phyloP scores from a whole-genome alignment of 2,888 invertebrate genomes.

The Drosophila buzzatii region DNA sequence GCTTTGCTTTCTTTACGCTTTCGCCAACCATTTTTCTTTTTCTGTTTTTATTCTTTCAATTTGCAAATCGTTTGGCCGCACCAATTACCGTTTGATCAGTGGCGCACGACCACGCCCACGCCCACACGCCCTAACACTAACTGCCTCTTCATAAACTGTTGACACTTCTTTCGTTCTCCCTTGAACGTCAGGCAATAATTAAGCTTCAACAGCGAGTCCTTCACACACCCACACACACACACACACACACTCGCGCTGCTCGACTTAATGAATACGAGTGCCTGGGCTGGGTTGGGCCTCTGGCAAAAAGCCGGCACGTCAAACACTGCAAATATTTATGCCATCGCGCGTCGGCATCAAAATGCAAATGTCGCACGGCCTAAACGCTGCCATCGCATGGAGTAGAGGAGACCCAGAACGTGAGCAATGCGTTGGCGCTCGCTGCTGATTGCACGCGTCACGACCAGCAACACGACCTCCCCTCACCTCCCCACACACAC shows the following conservation, averaged over 20 bases:
- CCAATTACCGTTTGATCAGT: constrained; percentile 74
- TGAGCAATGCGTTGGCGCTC: constrained; percentile 31
- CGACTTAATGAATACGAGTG: constrained; percentile 74
- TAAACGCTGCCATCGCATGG: constrained; percentile 46
- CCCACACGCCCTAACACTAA: not conserved
- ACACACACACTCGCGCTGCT: constrained; percentile 43
- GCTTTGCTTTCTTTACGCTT: constrained; percentile 4
- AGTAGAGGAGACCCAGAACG: constrained; percentile 16
- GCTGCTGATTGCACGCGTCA: constrained; percentile 55
- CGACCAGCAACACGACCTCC: not conserved
- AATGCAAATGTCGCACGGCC: constrained; percentile 73
- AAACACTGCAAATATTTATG: constrained; percentile 82
- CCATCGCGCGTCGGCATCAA: constrained; percentile 64
- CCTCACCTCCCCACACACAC: not conserved
- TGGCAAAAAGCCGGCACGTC: constrained; percentile 51
- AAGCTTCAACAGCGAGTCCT: constrained; percentile 57
- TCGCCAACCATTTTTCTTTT: too few relatives aligned
- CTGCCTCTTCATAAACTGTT: constrained; percentile 68
- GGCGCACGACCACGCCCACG: not conserved
- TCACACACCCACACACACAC: constrained; percentile 27
- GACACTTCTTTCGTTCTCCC: constrained; percentile 55
- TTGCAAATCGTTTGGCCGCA: constrained; percentile 73
- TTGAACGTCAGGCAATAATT: constrained; percentile 67
- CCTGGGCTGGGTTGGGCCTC: not conserved
- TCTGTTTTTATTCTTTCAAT: constrained; percentile 43